These are phyloP conservation scores for Synanthedon andrenaeformis DNA, from an alignment of 2,888 invertebrate species.

Conservation along the genomic window DNA sequence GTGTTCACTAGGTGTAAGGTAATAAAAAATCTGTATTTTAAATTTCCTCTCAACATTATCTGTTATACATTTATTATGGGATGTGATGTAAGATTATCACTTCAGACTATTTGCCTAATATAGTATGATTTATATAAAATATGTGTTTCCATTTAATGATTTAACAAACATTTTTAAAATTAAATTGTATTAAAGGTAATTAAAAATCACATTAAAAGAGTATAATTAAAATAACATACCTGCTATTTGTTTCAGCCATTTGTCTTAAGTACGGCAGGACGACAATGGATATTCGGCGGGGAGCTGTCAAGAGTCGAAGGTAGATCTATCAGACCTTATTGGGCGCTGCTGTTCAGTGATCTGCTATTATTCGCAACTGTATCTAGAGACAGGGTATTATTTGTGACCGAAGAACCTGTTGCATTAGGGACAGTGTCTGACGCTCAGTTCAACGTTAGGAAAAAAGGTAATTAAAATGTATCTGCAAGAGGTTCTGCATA, in stretches of 20 bases:
- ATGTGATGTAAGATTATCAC: neutral
- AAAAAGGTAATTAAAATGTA: slow-evolving; percentile 73
- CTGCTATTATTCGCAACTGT: slow-evolving; percentile 88
- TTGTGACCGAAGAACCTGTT: slow-evolving; percentile 89
- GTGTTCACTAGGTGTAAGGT: slow-evolving; percentile 92
- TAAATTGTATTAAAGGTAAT: no score
- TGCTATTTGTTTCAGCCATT: slow-evolving; percentile 73
- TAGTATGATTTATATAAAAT: no score
- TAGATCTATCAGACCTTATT: slow-evolving; percentile 82
- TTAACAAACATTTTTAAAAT: no score
- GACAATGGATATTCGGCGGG: slow-evolving; percentile 92
- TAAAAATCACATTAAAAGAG: neutral
- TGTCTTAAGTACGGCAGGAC: slow-evolving; percentile 82
- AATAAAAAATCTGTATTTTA: slow-evolving; percentile 7
- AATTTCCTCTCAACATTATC: neutral
- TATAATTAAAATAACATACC: neutral
- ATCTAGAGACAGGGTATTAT: slow-evolving; percentile 86
- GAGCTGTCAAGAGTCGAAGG: slow-evolving; percentile 87
- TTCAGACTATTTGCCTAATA: neutral
- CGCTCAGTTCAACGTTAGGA: slow-evolving; percentile 86
- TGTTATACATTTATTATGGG: no score
- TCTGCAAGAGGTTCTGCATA: no score
- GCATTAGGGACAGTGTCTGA: slow-evolving; percentile 82
- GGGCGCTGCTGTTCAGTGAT: slow-evolving; percentile 88
- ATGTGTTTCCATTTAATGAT: no score